Percentiles rank a stretch among this genome's conserved stretches.
phyloP scores from a whole-genome alignment of 1,140 invertebrate genomes.

The Temnothorax nylanderi region DNA sequence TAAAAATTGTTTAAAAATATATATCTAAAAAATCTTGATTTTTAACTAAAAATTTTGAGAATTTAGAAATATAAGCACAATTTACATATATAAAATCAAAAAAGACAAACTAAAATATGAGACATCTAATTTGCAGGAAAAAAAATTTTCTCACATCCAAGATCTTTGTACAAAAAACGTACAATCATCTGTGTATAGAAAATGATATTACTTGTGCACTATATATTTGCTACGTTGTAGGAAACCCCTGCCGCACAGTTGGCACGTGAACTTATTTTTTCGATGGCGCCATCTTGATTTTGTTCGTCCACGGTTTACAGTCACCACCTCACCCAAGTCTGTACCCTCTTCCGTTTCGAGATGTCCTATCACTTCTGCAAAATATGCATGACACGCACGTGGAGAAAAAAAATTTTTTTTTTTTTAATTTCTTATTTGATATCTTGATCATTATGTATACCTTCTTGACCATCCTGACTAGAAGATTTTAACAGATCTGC shows the following conservation, averaged over 20 bases:
- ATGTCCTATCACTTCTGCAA: constrained; percentile 88
- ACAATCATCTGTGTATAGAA: not conserved
- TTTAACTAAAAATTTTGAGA: not conserved
- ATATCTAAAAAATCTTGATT: not conserved
- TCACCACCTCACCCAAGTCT: constrained; percentile 87
- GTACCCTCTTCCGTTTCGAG: constrained; percentile 87
- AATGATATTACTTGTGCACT: constrained; percentile 81
- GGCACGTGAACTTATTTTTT: constrained; percentile 85
- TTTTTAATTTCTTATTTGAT: not conserved
- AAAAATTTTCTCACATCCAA: not conserved
- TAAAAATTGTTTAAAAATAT: not conserved
- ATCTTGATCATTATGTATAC: constrained; percentile 55
- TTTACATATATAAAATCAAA: not conserved
- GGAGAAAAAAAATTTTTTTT: not conserved
- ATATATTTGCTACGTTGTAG: constrained; percentile 85
- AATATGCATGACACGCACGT: not conserved
- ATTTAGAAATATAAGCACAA: not conserved
- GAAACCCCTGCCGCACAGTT: constrained; percentile 86
- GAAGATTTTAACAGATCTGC: constrained; percentile 71
- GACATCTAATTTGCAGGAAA: not conserved
- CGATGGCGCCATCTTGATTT: constrained; percentile 85
- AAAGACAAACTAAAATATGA: not conserved
- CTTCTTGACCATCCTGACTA: constrained; percentile 80
- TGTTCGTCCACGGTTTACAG: constrained; percentile 87
- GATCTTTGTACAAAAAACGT: not conserved